These are phyloP conservation scores for Drosophila robusta DNA, from an alignment of 2,888 invertebrate species.

Conservation along the genomic window DNA sequence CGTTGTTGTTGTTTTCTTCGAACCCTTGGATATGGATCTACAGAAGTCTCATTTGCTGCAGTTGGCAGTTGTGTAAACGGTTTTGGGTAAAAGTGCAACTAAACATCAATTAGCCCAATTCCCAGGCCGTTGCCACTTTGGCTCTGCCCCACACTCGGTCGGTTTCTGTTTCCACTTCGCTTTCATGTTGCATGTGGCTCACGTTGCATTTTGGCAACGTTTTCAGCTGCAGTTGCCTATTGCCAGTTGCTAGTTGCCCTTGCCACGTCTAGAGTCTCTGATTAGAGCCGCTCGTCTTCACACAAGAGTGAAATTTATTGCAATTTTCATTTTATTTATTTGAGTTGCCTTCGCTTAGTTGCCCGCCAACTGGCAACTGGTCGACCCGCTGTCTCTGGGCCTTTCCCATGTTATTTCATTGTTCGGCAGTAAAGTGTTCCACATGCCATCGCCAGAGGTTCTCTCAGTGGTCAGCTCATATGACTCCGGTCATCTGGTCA, in stretches of 20 bases:
- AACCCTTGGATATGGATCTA: constrained; percentile 47
- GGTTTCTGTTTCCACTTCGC: constrained; percentile 62
- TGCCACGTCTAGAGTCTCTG: constrained; percentile 58
- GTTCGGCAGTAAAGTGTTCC: constrained; percentile 56
- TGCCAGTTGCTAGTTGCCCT: constrained; percentile 53
- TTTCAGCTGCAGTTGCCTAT: constrained; percentile 38
- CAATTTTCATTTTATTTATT: constrained; percentile 76
- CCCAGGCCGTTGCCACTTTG: constrained; percentile 78
- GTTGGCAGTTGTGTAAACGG: constrained; percentile 70
- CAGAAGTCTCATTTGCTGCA: constrained; percentile 41
- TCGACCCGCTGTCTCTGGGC: constrained; percentile 39
- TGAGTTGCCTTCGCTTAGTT: constrained; percentile 33
- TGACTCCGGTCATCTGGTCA: constrained; percentile 37
- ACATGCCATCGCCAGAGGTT: constrained; percentile 43
- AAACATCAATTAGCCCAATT: constrained; percentile 84
- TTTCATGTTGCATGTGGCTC: constrained; percentile 76
- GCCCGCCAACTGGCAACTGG: constrained; percentile 11
- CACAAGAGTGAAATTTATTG: constrained; percentile 79
- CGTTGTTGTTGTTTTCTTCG: constrained; percentile 7
- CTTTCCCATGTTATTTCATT: constrained; percentile 70
- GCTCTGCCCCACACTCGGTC: constrained; percentile 44
- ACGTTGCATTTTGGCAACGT: constrained; percentile 72
- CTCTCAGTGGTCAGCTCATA: constrained; percentile 33
- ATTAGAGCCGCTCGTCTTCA: constrained; percentile 73
- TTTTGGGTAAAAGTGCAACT: constrained; percentile 84